Conservation (phyloP, 2,888 invertebrate genomes). For the Clivina fossor region DNA sequence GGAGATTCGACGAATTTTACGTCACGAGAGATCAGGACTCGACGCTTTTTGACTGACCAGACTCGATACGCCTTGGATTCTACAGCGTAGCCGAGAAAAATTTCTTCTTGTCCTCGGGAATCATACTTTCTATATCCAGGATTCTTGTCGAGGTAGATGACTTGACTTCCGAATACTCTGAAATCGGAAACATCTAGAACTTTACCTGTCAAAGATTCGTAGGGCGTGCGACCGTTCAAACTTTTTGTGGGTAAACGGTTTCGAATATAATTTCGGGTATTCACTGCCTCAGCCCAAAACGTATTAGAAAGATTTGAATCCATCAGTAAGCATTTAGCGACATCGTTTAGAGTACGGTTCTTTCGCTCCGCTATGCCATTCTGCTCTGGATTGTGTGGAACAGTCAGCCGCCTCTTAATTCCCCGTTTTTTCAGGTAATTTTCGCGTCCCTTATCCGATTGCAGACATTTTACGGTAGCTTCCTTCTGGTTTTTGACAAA, state of each 20-base stretch:
- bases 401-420: not conserved
- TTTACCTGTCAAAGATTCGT: not conserved
- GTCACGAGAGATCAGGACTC: too few species aligned
- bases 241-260: too few species aligned
- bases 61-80: not conserved
- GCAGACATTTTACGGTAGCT: too few species aligned
- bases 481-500: too few species aligned
- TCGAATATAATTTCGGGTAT: too few species aligned
- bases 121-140: not conserved
- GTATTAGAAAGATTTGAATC: too few species aligned
- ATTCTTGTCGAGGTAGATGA: not conserved
- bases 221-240: too few species aligned
- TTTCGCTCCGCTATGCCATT: not conserved
- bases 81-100: not conserved
- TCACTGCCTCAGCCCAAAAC: too few species aligned
- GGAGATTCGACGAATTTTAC: not conserved
- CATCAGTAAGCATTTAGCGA: not conserved
- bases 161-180: not conserved
- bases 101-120: not conserved
- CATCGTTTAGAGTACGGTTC: not conserved
- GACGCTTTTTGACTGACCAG: too few species aligned
- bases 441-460: too few species aligned
- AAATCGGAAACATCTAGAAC: not conserved
- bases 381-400: not conserved
- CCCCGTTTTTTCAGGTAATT: too few species aligned